Percentiles rank a stretch among this genome's conserved stretches.
These are phyloP conservation scores for Deroplatys truncata DNA, from an alignment of 2,888 invertebrate species.

Conservation along the genomic window DNA sequence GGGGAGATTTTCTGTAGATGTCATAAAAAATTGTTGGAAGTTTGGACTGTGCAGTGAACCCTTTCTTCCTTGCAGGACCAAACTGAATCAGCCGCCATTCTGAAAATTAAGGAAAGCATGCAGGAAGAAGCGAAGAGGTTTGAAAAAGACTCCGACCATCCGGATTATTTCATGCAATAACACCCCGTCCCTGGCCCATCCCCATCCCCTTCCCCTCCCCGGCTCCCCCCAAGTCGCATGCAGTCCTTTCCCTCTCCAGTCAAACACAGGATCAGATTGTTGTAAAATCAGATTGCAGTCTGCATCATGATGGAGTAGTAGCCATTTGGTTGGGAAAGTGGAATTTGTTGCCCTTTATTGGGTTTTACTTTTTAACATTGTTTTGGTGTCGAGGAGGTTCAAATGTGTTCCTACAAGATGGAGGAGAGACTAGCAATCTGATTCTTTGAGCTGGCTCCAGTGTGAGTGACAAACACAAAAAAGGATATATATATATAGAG, in stretches of 20 bases:
- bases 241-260: slow-evolving; percentile 27
- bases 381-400: not conserved
- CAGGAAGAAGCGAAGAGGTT: slow-evolving; percentile 99
- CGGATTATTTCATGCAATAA: slow-evolving; percentile 97
- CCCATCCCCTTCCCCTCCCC: slow-evolving; percentile 21
- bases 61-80: slow-evolving; percentile 56
- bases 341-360: slow-evolving; percentile 6
- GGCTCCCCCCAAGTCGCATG: slow-evolving; percentile 15
- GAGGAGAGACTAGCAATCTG: slow-evolving; percentile 30
- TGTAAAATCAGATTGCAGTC: slow-evolving; percentile 33
- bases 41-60: slow-evolving; percentile 34
- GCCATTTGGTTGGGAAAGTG: too few species aligned
- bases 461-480: slow-evolving; percentile 27
- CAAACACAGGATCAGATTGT: slow-evolving; percentile 30
- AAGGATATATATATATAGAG: too few species aligned
- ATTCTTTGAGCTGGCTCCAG: slow-evolving; percentile 29
- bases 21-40: slow-evolving; percentile 30
- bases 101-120: slow-evolving; percentile 99
- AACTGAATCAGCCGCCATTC: slow-evolving; percentile 98
- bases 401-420: slow-evolving; percentile 26
- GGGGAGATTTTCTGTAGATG: slow-evolving; percentile 23
- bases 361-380: slow-evolving; percentile 18
- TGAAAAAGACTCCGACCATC: slow-evolving; percentile 95
- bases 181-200: slow-evolving; percentile 31
- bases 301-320: slow-evolving; percentile 20